Conservation (phyloP, 2,113 vertebrate genomes). For the Marmota monax region DNA sequence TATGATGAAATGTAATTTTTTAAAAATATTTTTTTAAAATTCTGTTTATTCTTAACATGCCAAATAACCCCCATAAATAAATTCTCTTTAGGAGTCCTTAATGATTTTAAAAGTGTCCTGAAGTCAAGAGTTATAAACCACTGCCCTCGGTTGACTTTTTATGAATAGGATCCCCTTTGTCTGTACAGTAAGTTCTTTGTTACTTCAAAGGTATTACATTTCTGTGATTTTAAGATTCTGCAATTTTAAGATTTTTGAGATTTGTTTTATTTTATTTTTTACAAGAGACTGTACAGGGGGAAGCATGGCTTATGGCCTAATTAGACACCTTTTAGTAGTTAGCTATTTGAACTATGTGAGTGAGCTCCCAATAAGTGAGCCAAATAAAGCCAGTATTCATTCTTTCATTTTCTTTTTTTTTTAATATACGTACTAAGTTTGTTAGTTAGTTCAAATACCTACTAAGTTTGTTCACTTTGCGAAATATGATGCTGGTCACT, state of each 20-base stretch:
- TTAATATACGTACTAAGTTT: no score
- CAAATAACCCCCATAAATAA: not conserved
- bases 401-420: not conserved
- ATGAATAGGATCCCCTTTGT: not conserved
- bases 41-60: not conserved
- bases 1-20: not conserved
- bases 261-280: not conserved
- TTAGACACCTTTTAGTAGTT: not conserved
- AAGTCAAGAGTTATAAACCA: not conserved
- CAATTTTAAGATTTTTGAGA: not conserved
- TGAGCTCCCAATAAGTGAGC: not conserved
- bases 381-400: not conserved
- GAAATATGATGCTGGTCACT: not conserved
- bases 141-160: not conserved
- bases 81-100: not conserved
- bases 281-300: not conserved
- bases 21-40: not conserved
- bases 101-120: not conserved
- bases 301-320: not conserved
- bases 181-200: not conserved
- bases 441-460: no score
- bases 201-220: not conserved
- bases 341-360: not conserved
- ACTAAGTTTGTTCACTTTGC: no score
- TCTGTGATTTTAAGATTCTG: constrained; percentile 10